Evolutionary conservation across 2,888 invertebrate genomes (phyloP).

Genomic region (Gastrophysa polygoni): DNA sequence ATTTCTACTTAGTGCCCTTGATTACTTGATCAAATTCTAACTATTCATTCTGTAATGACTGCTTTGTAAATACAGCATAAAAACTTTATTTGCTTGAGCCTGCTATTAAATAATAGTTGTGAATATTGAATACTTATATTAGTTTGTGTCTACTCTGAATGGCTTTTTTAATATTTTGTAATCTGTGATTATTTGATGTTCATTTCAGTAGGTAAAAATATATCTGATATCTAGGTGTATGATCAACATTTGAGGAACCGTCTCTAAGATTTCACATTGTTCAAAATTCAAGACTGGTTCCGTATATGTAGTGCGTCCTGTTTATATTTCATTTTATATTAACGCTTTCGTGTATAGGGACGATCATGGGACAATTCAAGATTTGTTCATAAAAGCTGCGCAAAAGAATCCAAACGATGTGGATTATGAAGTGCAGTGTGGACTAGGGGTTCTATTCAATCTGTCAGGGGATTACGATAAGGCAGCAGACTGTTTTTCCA

Average conservation of each 20-base stretch:
- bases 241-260: background rate
- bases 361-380: slow-evolving; percentile 70
- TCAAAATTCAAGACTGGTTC: background rate
- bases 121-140: background rate
- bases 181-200: background rate
- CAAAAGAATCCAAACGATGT: slow-evolving; percentile 74
- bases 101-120: background rate
- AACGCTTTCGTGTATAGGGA: slow-evolving; percentile 52
- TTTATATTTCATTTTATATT: background rate
- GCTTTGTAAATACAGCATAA: slow-evolving; percentile 15
- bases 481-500: slow-evolving; percentile 94
- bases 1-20: background rate
- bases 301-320: background rate
- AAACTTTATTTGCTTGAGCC: background rate
- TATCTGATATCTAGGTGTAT: background rate
- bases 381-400: slow-evolving; percentile 79
- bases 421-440: slow-evolving; percentile 92
- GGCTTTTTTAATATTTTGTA: background rate
- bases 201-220: background rate
- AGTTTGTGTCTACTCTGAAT: background rate
- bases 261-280: background rate
- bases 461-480: slow-evolving; percentile 93
- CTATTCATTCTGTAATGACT: background rate
- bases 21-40: background rate
- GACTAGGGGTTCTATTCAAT: slow-evolving; percentile 94